Base-by-base conservation (phyloP, 2,888 invertebrate genomes). In the Phyllotreta cruciferae region DNA sequence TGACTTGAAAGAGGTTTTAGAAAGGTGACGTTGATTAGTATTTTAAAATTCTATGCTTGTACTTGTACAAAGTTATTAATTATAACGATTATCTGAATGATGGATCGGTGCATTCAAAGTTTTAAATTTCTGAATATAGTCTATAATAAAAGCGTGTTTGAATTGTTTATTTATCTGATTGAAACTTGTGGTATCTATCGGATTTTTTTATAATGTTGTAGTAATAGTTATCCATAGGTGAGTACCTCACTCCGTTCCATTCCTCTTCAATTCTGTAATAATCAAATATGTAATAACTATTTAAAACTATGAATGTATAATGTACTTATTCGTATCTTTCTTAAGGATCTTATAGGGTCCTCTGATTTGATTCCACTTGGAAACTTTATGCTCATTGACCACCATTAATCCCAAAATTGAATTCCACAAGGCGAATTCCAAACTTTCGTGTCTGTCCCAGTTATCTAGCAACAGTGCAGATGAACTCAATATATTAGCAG, bases 341-440 rank as follows among this genome's bases (percentile, higher is more conserved):
- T 74, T 74, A 24, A 70, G 67, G 8, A 75, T 66, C 71, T 77
- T 79, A 11, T 61, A 74, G 3, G 80, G 78, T 2, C 87, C 89
- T 71, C 85, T 85, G 0, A 92, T 87, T 58, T 90, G 90, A 80
- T 88, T 90, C 91, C 92, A 92, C 37, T 87, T 88, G 9, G 86
- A 85, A 1, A 89, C 83, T 10, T 89, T 90, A 24, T 86, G 83
- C 75, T 84, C 82, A 79, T 93, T 93, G 14, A 85, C 80, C 4
- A 89, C 80, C 92, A 93, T 92, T 24, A 90, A 78, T 24, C 91
- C 90, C 54, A 90, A 84, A 11, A 90, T 84, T 13, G 86, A 84
- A 14, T 85, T 82, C 77, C 87, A 90, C 68, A 88, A 80, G 14
- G 89, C 90, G 78, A 85, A 86, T 73, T 63, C 71, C 64, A 73